These are phyloP conservation scores for Oceanites oceanicus DNA, from an alignment of 2,113 vertebrate genomes.

Conservation along the genomic window DNA sequence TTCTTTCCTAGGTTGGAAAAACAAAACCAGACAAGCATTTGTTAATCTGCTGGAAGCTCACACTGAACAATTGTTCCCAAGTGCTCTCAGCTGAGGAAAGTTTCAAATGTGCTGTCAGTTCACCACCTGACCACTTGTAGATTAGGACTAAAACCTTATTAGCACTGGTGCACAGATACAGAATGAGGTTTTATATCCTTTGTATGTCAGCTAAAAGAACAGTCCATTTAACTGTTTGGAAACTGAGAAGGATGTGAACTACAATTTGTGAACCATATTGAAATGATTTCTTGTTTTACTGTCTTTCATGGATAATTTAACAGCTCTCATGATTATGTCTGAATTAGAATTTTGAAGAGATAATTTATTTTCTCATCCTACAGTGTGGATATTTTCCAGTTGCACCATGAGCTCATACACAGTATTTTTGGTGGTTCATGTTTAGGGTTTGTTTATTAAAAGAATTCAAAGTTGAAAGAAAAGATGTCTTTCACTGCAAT, in stretches of 20 bases:
- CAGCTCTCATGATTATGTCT: neutral
- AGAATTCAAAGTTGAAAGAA: neutral
- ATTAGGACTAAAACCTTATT: neutral
- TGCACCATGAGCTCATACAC: neutral
- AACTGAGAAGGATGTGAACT: neutral
- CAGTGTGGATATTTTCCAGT: neutral
- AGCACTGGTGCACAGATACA: neutral
- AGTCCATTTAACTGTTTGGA: neutral
- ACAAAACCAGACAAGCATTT: neutral
- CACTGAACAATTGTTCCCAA: neutral
- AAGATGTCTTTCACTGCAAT: neutral
- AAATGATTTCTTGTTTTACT: neutral
- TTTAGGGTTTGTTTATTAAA: neutral
- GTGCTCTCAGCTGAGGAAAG: neutral
- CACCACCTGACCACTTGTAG: neutral
- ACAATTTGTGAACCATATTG: neutral
- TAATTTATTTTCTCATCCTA: neutral
- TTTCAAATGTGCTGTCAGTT: neutral
- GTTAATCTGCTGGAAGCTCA: neutral
- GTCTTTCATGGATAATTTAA: neutral
- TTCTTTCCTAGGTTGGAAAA: neutral
- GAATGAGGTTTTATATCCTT: neutral
- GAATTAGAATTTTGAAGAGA: neutral
- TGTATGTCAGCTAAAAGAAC: neutral
- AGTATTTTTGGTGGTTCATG: neutral